These are phyloP conservation scores for Villa cingulata DNA, from an alignment of 2,888 invertebrate species.

Conservation along the genomic window DNA sequence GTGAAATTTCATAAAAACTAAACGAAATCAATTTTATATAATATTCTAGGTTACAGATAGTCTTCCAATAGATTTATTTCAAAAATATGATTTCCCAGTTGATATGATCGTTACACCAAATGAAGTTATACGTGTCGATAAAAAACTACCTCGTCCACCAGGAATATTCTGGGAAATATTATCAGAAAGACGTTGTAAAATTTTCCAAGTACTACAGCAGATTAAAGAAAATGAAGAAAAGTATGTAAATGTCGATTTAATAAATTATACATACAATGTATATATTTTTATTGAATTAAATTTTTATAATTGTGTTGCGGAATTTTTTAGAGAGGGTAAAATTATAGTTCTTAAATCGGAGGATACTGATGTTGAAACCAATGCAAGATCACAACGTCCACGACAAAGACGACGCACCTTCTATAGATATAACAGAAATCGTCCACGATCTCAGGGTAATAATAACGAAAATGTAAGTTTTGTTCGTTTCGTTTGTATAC, in stretches of 20 bases:
- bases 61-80: slow-evolving; percentile 59
- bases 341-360: slow-evolving; percentile 50
- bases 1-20: not conserved
- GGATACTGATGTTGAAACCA: slow-evolving; percentile 54
- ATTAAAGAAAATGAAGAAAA: slow-evolving; percentile 54
- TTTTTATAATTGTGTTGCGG: no score
- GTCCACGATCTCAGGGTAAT: slow-evolving; percentile 27
- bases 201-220: slow-evolving; percentile 58
- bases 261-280: not conserved
- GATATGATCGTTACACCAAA: slow-evolving; percentile 79
- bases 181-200: slow-evolving; percentile 53
- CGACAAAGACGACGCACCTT: slow-evolving; percentile 36
- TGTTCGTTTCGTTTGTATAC: no score
- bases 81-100: slow-evolving; percentile 68
- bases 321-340: slow-evolving; percentile 42
- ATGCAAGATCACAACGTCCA: slow-evolving; percentile 35
- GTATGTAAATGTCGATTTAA: slow-evolving; percentile 29
- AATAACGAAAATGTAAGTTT: slow-evolving; percentile 24
- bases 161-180: slow-evolving; percentile 71
- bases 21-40: no score
- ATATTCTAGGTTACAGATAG: slow-evolving; percentile 49
- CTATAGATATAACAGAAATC: slow-evolving; percentile 14
- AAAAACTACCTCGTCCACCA: slow-evolving; percentile 47
- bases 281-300: not conserved
- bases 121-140: slow-evolving; percentile 50